Base-by-base conservation (phyloP, 2,113 vertebrate genomes). In the Polypterus senegalus region DNA sequence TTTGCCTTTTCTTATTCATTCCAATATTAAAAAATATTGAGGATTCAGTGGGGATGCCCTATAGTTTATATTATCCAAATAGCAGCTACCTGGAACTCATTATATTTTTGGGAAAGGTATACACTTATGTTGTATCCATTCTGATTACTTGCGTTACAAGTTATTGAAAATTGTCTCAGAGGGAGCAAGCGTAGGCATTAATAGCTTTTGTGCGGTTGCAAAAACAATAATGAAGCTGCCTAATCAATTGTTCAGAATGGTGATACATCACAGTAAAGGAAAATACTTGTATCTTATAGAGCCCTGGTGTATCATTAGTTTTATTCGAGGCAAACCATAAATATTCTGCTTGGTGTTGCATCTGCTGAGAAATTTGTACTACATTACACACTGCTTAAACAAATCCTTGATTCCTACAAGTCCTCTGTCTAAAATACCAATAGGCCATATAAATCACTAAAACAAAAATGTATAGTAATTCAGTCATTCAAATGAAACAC, bases 191-290 rank as follows among this genome's bases (percentile, higher is more conserved):
- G 63, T 60, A 65, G 72, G 51, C 9, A 69, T 63, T 59, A 65
- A 67, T 63, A 62, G 60, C n/a, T 62, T 64, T 59, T 57, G 47
- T 67, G 65, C 64, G 67, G 58, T 61, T 74, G 53, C 67, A 78
- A 58, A 75, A 67, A 56, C 66, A 66, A 54, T 73, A 82, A 79
- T 63, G 69, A 75, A 68, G 8, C 8, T 55, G 58, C 63, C 63
- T 62, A 76, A 71, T 61, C 65, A 67, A 67, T 63, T 57, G 43
- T 62, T 74, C 61, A 69, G 65, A 78, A 71, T 60, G 55, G 61
- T 57, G 68, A 43, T 48, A 61, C 65, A 46, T 77, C 66, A 70
- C 44, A 47, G 60, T 9, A 46, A 63, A 67, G 73, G 59, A 64
- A 66, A 69, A 66, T 59, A 66, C 1, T 4, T 51, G 63, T 63